A percentile compares a stretch with the other conserved stretches of the same genome.
Conservation (phyloP, 2,888 invertebrate species). For the Drosophila suboccidentalis region DNA sequence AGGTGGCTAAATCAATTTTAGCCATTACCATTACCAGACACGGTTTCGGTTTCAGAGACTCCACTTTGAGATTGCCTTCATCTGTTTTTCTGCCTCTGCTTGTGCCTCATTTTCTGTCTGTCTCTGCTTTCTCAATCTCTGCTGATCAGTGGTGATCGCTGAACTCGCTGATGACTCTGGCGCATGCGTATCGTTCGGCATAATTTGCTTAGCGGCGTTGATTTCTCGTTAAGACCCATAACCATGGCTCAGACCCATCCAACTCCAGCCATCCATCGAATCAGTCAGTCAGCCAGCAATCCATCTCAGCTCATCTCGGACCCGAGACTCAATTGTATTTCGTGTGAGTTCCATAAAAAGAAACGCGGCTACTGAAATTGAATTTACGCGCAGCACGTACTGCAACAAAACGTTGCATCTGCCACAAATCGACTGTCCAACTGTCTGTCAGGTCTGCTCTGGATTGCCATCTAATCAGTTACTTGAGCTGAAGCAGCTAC, state of each 20-base stretch:
- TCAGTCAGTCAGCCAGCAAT: slow-evolving; percentile 28
- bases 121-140: slow-evolving; percentile 31
- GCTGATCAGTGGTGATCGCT: slow-evolving; percentile 48
- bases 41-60: slow-evolving; percentile 35
- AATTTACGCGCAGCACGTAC: slow-evolving; percentile 85
- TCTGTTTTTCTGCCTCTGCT: slow-evolving; percentile 2
- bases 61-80: slow-evolving; percentile 62
- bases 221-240: slow-evolving; percentile 76
- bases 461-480: slow-evolving; percentile 48
- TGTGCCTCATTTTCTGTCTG: not conserved
- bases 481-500: slow-evolving; percentile 59
- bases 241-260: slow-evolving; percentile 19
- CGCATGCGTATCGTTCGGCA: slow-evolving; percentile 84
- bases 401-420: slow-evolving; percentile 83
- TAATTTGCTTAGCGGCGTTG: slow-evolving; percentile 83
- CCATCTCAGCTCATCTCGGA: slow-evolving; percentile 42
- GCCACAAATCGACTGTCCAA: slow-evolving; percentile 32
- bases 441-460: slow-evolving; percentile 13
- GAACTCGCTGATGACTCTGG: slow-evolving; percentile 70
- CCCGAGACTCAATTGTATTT: slow-evolving; percentile 47
- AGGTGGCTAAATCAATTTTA: slow-evolving; percentile 85
- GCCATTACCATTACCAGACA: slow-evolving; percentile 65
- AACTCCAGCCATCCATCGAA: not conserved
- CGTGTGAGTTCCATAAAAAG: slow-evolving; percentile 52
- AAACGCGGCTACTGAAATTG: slow-evolving; percentile 76